Evolutionary conservation across 2,888 invertebrate species (phyloP).

Genomic region (Petrolisthes cinctipes): DNA sequence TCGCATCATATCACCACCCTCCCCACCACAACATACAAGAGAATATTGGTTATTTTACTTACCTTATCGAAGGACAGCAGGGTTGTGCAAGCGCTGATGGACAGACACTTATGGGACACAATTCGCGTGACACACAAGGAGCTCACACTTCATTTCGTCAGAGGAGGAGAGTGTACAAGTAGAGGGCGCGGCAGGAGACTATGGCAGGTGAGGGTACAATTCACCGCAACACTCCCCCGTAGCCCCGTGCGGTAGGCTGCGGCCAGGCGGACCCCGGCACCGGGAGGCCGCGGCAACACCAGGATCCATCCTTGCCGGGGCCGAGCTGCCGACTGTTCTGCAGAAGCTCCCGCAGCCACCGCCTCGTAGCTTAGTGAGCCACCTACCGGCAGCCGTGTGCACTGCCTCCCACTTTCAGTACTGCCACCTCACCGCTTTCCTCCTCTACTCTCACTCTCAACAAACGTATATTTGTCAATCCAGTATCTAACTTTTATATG

Average conservation of each 20-base stretch:
- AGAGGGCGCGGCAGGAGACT: background rate
- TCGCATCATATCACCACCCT: no score
- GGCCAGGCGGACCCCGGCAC: slow-evolving; percentile 29
- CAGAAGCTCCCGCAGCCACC: slow-evolving; percentile 26
- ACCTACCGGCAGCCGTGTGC: slow-evolving; percentile 38
- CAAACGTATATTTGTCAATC: background rate
- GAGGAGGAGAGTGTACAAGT: background rate
- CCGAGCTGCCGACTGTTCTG: slow-evolving; percentile 55
- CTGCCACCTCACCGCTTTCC: slow-evolving; percentile 26
- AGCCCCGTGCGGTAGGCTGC: slow-evolving; percentile 1
- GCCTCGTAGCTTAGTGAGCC: slow-evolving; percentile 23
- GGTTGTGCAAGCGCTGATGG: background rate
- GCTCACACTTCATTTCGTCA: background rate
- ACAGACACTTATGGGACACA: slow-evolving; percentile 28
- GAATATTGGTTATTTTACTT: background rate
- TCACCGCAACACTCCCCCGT: slow-evolving; percentile 23
- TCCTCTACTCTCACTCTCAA: slow-evolving; percentile 12
- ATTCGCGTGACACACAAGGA: slow-evolving; percentile 28
- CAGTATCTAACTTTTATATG: background rate
- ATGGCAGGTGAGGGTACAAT: background rate
- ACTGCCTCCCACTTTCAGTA: slow-evolving; percentile 36
- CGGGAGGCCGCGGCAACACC: slow-evolving; percentile 36
- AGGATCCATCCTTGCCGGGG: slow-evolving; percentile 46
- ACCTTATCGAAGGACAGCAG: background rate
- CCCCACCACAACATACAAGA: background rate